A percentile compares a stretch with the other conserved stretches of the same genome.
Conservation (phyloP, 2,113 vertebrate species). For the Sylvilagus bachmani region DNA sequence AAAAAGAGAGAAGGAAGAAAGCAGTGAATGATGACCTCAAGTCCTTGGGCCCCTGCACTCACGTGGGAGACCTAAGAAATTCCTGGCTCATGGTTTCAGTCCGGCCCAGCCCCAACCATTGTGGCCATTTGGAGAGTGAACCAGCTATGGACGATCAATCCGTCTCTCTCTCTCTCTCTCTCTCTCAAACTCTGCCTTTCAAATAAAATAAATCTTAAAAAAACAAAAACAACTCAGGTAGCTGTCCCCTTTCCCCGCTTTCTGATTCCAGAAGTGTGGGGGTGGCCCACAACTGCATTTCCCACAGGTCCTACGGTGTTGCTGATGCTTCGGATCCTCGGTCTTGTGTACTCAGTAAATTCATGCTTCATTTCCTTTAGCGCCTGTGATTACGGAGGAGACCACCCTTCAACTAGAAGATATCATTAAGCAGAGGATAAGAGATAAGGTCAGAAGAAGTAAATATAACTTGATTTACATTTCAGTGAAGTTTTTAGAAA, state of each 20-base stretch:
- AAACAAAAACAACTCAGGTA: neutral
- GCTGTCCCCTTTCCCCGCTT: neutral
- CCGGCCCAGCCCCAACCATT: too few species aligned
- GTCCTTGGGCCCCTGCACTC: too few species aligned
- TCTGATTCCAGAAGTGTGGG: neutral
- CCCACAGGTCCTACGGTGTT: neutral
- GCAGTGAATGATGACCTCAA: too few species aligned
- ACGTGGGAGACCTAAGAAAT: too few species aligned
- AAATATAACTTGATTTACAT: neutral
- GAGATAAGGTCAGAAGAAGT: slow-evolving; percentile 92
- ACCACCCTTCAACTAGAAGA: slow-evolving; percentile 97
- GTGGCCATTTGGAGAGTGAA: too few species aligned
- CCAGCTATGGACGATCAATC: too few species aligned
- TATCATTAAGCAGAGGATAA: slow-evolving; percentile 97
- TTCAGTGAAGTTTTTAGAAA: slow-evolving; percentile 1
- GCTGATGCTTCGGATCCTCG: neutral
- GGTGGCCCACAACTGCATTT: neutral
- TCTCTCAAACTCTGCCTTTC: too few species aligned
- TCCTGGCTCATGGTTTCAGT: too few species aligned
- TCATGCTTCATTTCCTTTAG: slow-evolving; percentile 82
- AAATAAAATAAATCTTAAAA: too few species aligned
- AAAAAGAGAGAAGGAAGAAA: too few species aligned
- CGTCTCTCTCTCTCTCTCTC: too few species aligned
- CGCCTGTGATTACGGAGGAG: slow-evolving; percentile 96
- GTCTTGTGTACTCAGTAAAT: neutral